Base-by-base conservation (phyloP, 2,888 invertebrate species). In the Rhodophaea formosa region DNA sequence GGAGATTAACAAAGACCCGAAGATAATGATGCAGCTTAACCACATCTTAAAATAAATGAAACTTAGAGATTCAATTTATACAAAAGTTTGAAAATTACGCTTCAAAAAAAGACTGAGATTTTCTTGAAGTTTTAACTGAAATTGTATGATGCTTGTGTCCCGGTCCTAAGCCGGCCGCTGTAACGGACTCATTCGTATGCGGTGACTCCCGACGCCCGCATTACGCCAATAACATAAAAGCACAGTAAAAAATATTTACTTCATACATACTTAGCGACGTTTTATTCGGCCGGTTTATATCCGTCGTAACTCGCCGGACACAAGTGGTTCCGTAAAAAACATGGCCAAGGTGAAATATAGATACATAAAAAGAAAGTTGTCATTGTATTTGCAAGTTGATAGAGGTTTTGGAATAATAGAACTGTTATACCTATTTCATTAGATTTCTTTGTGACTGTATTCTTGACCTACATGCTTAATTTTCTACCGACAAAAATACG, bases 141-240 rank as follows among this genome's bases (percentile, higher is more conserved):
- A 23, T 23, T 23, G 23, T 23, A 23, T 23, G 2, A 23, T 23
- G 2, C 2, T 23, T 23, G 23, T 23, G 23, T 23, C 23, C 23
- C 5, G 23, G 51, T 17, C 32, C 46, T 16, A 51, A 56, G 35
- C 8, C n/a, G 16, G 8, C 14, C 32, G 14, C 12, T 3, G 39
- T 56, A 39, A 42, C 63, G 59, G 59, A 35, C 62, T 64, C 64
- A 71, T 75, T 74, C 63, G 69, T 72, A 75, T 73, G 74, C 75
- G 66, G 65, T 64, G 68, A 59, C 66, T 68, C 59, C 59, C 61
- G 60, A 65, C 59, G 68, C 59, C 59, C 65, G 63, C 66, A 72
- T 72, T 68, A 74, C 61, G 65, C 68, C 70, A 68, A 74, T 74
- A 71, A 68, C 74, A 77, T 77, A 78, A 79, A 78, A 75, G 68